Conservation (phyloP, 1,140 invertebrate genomes). For the Microplitis demolitor region DNA sequence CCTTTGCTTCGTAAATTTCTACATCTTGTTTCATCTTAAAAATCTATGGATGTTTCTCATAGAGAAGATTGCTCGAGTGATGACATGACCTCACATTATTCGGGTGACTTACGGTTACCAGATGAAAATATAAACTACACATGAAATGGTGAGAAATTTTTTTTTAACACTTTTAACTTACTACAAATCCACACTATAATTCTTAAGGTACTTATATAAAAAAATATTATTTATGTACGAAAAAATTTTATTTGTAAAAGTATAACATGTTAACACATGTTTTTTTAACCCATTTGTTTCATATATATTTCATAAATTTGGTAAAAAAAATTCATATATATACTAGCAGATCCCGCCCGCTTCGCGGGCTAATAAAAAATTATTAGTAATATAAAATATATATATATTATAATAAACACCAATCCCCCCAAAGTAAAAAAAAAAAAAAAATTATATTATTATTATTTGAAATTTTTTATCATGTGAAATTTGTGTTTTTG, state of each 20-base stretch:
- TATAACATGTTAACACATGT: not conserved
- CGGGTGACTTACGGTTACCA: not conserved
- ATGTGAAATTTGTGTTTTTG: too few species aligned
- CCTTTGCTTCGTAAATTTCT: not conserved
- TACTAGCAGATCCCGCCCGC: too few species aligned
- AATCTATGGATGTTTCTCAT: not conserved
- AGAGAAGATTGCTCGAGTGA: not conserved
- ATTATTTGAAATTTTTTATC: too few species aligned
- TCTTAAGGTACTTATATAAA: not conserved
- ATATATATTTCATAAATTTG: not conserved
- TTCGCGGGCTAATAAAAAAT: too few species aligned
- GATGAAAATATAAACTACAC: not conserved
- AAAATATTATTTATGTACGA: not conserved
- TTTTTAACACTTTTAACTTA: not conserved
- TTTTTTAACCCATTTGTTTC: not conserved
- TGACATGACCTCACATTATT: slow-evolving; percentile 4
- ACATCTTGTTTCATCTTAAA: not conserved
- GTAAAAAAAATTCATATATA: not conserved
- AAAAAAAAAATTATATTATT: too few species aligned
- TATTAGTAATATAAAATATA: too few species aligned
- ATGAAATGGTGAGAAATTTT: not conserved
- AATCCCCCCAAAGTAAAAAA: too few species aligned
- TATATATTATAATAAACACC: too few species aligned
- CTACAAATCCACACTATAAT: not conserved
- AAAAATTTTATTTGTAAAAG: not conserved